Conservation (phyloP, 2,113 vertebrate genomes). For the Hiodon alosoides region DNA sequence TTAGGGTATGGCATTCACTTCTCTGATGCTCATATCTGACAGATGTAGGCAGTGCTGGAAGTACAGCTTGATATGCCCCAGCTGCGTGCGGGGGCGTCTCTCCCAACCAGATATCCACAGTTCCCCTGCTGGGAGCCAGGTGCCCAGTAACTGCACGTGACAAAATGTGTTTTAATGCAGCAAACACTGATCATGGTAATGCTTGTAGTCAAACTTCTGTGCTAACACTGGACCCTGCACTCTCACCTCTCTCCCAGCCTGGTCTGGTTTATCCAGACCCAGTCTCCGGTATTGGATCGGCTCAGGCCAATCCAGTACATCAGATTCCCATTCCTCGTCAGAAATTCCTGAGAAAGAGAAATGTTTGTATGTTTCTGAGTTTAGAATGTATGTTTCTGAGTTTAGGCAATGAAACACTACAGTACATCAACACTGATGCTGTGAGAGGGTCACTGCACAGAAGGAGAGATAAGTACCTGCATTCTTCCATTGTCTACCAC, state of each 20-base stretch:
- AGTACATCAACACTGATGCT: background rate
- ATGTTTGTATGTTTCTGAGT: background rate
- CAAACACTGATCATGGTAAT: background rate
- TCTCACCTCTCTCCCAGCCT: slow-evolving; percentile 39
- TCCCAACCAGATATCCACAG: slow-evolving; percentile 41
- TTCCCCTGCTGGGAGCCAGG: fast-evolving
- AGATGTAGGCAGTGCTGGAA: slow-evolving; percentile 45
- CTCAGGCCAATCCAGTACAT: slow-evolving; percentile 53
- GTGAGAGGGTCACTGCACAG: background rate
- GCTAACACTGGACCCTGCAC: background rate
- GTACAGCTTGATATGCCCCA: slow-evolving; percentile 35
- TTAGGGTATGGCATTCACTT: too few relatives aligned
- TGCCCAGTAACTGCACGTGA: slow-evolving; percentile 45
- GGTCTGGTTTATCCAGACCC: slow-evolving; percentile 53
- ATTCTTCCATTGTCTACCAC: slow-evolving; percentile 29
- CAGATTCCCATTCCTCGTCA: slow-evolving; percentile 27
- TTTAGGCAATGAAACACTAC: background rate
- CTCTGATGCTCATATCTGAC: slow-evolving; percentile 36
- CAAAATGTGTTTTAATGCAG: slow-evolving; percentile 2
- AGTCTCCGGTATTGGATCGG: slow-evolving; percentile 8
- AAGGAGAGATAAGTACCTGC: slow-evolving; percentile 43
- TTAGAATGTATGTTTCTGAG: background rate
- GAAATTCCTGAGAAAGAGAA: slow-evolving; percentile 45
- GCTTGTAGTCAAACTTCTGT: too few relatives aligned
- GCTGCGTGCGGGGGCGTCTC: slow-evolving; percentile 8